These are phyloP conservation scores for Phortica okadai DNA, from an alignment of 2,888 invertebrate species.

Conservation along the genomic window DNA sequence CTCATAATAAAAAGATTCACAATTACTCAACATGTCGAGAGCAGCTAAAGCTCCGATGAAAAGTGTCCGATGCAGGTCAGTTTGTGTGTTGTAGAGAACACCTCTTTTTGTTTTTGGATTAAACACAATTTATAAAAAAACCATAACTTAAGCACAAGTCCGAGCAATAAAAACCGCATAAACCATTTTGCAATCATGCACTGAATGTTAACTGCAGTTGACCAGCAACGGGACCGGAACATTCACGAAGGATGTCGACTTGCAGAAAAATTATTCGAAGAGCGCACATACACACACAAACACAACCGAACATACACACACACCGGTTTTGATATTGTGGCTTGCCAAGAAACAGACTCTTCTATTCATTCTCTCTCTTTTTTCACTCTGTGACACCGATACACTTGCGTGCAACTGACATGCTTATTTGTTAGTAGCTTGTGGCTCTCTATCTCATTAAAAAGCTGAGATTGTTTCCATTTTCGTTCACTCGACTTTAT, in stretches of 20 bases:
- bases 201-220: neutral
- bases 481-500: neutral
- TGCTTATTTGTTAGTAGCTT: conserved; percentile 16
- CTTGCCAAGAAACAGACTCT: neutral
- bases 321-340: neutral
- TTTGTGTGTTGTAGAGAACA: neutral
- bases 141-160: conserved; percentile 10
- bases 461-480: neutral
- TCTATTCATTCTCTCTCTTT: neutral
- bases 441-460: conserved; percentile 2
- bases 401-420: neutral
- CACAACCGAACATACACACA: neutral
- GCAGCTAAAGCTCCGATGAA: neutral
- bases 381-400: neutral
- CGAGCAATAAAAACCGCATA: conserved; percentile 18
- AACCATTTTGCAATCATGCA: neutral
- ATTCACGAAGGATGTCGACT: no score
- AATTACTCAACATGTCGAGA: neutral
- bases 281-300: no score
- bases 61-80: no score
- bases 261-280: no score
- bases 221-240: neutral
- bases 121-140: neutral
- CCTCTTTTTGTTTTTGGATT: neutral
- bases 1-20: neutral